These are phyloP conservation scores for Polyploca ridens DNA, from an alignment of 2,888 invertebrate species.

Conservation along the genomic window DNA sequence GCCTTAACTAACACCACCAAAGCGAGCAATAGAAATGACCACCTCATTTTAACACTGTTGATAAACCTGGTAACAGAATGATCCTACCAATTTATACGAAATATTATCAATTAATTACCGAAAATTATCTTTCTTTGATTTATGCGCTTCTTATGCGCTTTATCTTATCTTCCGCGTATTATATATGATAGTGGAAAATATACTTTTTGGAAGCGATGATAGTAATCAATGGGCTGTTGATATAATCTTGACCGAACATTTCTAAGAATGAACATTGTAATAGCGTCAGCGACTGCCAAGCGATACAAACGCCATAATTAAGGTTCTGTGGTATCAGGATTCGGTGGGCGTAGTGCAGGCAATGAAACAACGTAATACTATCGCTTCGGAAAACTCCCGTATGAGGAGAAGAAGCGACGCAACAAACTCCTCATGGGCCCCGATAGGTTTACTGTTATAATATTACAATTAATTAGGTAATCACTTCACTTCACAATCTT, in stretches of 20 bases:
- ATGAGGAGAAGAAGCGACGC: too few relatives aligned
- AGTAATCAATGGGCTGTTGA: background rate
- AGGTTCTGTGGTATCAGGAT: too few relatives aligned
- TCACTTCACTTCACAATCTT: too few relatives aligned
- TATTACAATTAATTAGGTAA: too few relatives aligned
- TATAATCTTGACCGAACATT: background rate
- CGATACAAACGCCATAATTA: too few relatives aligned
- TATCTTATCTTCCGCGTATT: background rate
- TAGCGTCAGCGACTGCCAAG: too few relatives aligned
- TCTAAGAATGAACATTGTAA: too few relatives aligned
- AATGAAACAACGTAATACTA: too few relatives aligned
- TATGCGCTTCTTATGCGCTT: constrained; percentile 4
- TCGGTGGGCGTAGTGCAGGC: too few relatives aligned
- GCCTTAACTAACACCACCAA: constrained; percentile 23
- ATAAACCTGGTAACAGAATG: background rate
- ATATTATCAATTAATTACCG: background rate
- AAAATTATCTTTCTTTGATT: background rate
- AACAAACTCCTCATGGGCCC: too few relatives aligned
- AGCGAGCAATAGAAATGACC: constrained; percentile 23
- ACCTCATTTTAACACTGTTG: constrained; percentile 26
- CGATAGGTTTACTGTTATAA: too few relatives aligned
- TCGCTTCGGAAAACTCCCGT: too few relatives aligned
- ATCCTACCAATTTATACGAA: background rate
- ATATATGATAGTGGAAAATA: background rate
- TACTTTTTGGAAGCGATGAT: background rate